Evolutionary conservation across 2,113 vertebrate species (phyloP).

Genomic region (Channa maculata): DNA sequence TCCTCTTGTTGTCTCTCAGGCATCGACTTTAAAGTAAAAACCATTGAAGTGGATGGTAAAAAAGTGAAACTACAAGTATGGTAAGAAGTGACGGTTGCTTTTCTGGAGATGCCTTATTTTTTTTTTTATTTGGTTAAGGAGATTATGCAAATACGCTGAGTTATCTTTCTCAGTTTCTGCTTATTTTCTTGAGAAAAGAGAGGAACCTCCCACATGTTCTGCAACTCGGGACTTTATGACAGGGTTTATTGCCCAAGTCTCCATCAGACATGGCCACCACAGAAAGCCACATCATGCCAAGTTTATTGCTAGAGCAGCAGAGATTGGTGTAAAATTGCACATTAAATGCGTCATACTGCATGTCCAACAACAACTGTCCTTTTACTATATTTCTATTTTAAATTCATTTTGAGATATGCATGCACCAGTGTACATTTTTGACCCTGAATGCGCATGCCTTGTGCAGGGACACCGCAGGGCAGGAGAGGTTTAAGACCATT

Average conservation of each 20-base stretch:
- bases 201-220: conserved; percentile 49
- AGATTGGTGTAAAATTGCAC: neutral
- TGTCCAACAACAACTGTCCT: neutral
- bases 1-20: conserved; percentile 74
- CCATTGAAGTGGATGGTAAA: conserved; percentile 92
- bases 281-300: conserved; percentile 26
- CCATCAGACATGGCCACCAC: conserved; percentile 7
- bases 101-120: neutral
- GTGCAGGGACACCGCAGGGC: conserved; percentile 94
- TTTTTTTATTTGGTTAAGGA: conserved; percentile 5
- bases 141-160: neutral
- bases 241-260: conserved; percentile 31
- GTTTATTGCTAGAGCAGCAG: neutral
- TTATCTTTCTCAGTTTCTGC: neutral
- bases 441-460: conserved; percentile 25
- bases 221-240: conserved; percentile 46
- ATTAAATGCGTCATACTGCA: neutral
- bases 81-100: conserved; percentile 76
- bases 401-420: neutral
- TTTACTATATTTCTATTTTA: neutral
- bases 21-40: conserved; percentile 96
- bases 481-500: conserved; percentile 97
- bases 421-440: neutral
- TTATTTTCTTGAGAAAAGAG: conserved; percentile 38
- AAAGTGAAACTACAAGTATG: conserved; percentile 97